Conservation (phyloP, 2,888 invertebrate genomes). For the Harmothoe impar region DNA sequence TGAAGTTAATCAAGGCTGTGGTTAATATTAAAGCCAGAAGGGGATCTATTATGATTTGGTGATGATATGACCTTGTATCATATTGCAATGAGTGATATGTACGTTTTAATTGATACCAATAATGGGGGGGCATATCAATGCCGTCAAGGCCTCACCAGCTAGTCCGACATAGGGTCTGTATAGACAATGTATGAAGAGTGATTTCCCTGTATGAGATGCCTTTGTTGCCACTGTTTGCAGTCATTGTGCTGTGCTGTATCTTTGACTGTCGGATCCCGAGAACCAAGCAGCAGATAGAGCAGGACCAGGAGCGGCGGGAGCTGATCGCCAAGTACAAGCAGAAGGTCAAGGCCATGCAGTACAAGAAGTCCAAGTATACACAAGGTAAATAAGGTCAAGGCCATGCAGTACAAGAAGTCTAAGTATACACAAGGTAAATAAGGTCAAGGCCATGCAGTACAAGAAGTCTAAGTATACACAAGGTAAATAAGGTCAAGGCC, state of each 20-base stretch:
- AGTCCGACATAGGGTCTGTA: too few species aligned
- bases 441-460: not conserved
- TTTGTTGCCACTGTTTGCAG: conserved; percentile 86
- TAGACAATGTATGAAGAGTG: too few species aligned
- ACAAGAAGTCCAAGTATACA: conserved; percentile 32
- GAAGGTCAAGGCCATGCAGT: conserved; percentile 51
- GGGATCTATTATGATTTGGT: too few species aligned
- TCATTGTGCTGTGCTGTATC: conserved; percentile 94
- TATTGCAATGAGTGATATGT: too few species aligned
- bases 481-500: not conserved
- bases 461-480: conserved; percentile 41
- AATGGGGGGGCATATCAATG: too few species aligned
- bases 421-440: conserved; percentile 36
- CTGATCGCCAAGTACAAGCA: conserved; percentile 68
- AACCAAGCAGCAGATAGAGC: conserved; percentile 97
- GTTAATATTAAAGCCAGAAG: too few species aligned
- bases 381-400: conserved; percentile 30
- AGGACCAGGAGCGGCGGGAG: conserved; percentile 90
- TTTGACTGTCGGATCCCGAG: conserved; percentile 95
- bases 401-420: conserved; percentile 13
- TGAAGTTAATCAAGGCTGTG: too few species aligned
- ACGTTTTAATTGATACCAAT: too few species aligned
- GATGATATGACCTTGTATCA: too few species aligned
- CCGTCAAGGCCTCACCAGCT: too few species aligned
- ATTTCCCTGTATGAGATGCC: too few species aligned